Evolutionary conservation across 2,888 invertebrate species (phyloP).

Genomic region (Crioceris asparagi): DNA sequence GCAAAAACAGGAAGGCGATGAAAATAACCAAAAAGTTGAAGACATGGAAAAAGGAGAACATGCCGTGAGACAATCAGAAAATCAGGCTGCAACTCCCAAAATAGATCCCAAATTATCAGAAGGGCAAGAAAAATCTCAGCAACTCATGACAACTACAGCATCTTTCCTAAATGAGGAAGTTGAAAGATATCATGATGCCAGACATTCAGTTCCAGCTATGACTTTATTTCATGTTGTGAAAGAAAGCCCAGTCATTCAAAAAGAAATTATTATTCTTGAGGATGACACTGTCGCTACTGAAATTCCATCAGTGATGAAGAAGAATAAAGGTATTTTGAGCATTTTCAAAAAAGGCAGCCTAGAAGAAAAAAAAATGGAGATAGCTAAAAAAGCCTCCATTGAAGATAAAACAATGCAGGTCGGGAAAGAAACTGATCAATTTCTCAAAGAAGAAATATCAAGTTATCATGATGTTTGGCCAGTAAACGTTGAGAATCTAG

Average conservation of each 20-base stretch:
- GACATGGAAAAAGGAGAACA: neutral
- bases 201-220: neutral
- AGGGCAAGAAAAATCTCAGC: neutral
- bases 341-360: neutral
- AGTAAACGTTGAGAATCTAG: too few relatives aligned
- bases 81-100: neutral
- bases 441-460: slow-evolving; percentile 19
- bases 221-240: neutral
- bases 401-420: slow-evolving; percentile 9
- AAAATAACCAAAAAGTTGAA: too few relatives aligned
- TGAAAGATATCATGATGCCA: neutral
- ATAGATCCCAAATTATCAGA: neutral
- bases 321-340: neutral
- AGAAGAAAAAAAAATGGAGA: too few relatives aligned
- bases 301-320: neutral
- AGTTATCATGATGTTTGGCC: slow-evolving; percentile 19
- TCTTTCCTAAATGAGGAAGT: neutral
- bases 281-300: neutral
- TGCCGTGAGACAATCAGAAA: neutral
- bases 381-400: too few relatives aligned
- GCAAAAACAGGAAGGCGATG: neutral
- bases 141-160: neutral
- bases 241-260: neutral
- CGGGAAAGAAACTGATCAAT: slow-evolving; percentile 11
- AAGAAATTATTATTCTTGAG: neutral